Base-by-base conservation (phyloP, 2,113 vertebrate species). In the Delphinus delphis region DNA sequence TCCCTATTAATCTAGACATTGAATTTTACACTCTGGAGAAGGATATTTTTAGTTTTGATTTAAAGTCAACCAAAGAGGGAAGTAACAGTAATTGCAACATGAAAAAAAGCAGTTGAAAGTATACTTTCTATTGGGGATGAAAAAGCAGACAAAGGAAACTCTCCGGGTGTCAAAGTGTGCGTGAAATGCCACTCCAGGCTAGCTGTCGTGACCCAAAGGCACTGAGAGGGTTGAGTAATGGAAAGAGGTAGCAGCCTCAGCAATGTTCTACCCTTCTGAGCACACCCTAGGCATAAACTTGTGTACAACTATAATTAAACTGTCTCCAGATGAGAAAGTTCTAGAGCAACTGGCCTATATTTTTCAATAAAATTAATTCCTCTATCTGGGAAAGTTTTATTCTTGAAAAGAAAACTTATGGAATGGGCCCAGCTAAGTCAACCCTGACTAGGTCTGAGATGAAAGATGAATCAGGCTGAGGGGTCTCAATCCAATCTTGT, bases 401-500 rank as follows among this genome's bases (percentile, higher is more conserved):
- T 92, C 31, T 92, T 88, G 33, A 76, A 80, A 95, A 79, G 55
- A 81, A 89, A 95, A 93, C 38, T 26, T 85, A 70, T 33, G 47
- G n/a, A 65, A 91, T 63, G 18, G 53, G 67, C 47, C 21, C 25
- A 58, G 44, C 23, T 76, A 67, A 36, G 79, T 60, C 91, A 84
- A 80, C 21, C 71, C 68, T 77, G 67, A 89, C 81, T 89, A 21
- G 63, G 60, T 96, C 67, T 65, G 60, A 80, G 63, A 84, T 36
- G 17, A 63, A 67, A 94, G 88, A 63, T 10, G 36, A 92, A 71
- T 77, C 81, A 71, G 53, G 28, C 1, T 25, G 67, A 73, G 44
- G 33, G 11, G 26, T 71, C 88, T 94, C 71, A 80, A 62, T 91
- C 82, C 97, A 95, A 31, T 94, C 92, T 88, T 47, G 65, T n/a